Evolutionary conservation across 2,888 invertebrate genomes (phyloP).

Genomic region (Himalopsyche kuldschensis): DNA sequence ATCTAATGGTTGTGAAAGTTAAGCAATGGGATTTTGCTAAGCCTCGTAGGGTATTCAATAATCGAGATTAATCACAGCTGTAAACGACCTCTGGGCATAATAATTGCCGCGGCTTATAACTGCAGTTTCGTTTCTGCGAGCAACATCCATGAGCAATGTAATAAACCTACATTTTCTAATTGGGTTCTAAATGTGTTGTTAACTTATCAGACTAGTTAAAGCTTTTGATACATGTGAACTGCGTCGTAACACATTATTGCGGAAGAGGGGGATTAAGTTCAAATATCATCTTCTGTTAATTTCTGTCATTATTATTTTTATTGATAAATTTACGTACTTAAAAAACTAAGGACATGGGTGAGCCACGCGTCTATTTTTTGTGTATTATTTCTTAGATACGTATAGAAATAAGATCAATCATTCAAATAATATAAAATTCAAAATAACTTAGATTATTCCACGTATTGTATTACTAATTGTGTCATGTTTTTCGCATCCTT

Average conservation of each 20-base stretch:
- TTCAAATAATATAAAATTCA: too few relatives aligned
- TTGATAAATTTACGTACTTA: too few relatives aligned
- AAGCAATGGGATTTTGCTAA: background rate
- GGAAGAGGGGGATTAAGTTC: background rate
- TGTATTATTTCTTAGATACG: too few relatives aligned
- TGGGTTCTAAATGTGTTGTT: constrained; percentile 6
- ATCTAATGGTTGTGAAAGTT: background rate
- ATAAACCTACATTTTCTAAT: constrained; percentile 22
- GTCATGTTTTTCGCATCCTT: too few relatives aligned
- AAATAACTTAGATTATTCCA: too few relatives aligned
- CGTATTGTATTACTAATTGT: too few relatives aligned
- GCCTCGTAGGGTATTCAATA: background rate
- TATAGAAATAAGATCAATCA: too few relatives aligned
- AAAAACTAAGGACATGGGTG: too few relatives aligned
- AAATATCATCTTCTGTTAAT: too few relatives aligned
- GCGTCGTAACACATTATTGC: background rate
- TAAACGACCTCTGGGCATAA: background rate
- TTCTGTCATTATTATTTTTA: too few relatives aligned
- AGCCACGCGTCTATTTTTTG: too few relatives aligned
- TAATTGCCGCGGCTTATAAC: background rate
- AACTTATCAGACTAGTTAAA: background rate
- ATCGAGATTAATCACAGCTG: background rate
- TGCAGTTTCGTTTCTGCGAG: background rate
- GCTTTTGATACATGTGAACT: background rate
- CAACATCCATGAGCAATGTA: background rate